Evolutionary conservation across 1,140 invertebrate species (phyloP).

Genomic region (Drosophila aff.): DNA sequence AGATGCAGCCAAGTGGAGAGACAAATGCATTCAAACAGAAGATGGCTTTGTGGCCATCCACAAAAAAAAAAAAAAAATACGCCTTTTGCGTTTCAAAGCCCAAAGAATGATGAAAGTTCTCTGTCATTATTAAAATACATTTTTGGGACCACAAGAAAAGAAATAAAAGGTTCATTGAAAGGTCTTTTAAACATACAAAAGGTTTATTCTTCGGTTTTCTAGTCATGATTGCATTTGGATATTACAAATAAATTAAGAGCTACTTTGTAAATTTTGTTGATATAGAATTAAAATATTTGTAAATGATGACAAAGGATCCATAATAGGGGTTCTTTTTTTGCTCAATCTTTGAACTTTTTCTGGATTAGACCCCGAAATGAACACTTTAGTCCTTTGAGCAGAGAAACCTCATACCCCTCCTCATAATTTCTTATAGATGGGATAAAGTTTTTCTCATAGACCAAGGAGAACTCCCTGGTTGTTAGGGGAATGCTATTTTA

Average conservation of each 20-base stretch:
- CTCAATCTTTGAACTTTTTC: background rate
- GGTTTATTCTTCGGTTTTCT: background rate
- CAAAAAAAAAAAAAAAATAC: background rate
- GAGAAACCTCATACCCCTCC: background rate
- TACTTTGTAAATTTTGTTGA: background rate
- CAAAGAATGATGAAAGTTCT: background rate
- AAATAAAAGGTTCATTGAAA: background rate
- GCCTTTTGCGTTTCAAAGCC: background rate
- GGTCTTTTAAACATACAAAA: background rate
- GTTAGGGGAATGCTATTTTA: too few species aligned
- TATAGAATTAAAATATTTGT: background rate
- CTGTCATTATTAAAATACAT: background rate
- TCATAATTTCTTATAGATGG: background rate
- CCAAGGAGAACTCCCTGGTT: background rate
- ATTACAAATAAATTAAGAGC: background rate
- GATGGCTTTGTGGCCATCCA: constrained; percentile 12
- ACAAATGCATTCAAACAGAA: constrained; percentile 40
- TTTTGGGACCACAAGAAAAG: background rate
- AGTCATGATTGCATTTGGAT: background rate
- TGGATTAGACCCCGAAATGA: background rate
- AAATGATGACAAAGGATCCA: too few species aligned
- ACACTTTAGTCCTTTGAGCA: too few species aligned
- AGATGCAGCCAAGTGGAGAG: constrained; percentile 24
- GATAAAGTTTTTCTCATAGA: background rate
- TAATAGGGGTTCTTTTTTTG: too few species aligned